A percentile compares a stretch with the other conserved stretches of the same genome.
phyloP scores from a whole-genome alignment of 2,797 vertebrate genomes.

The Emydoidea blandingii region DNA sequence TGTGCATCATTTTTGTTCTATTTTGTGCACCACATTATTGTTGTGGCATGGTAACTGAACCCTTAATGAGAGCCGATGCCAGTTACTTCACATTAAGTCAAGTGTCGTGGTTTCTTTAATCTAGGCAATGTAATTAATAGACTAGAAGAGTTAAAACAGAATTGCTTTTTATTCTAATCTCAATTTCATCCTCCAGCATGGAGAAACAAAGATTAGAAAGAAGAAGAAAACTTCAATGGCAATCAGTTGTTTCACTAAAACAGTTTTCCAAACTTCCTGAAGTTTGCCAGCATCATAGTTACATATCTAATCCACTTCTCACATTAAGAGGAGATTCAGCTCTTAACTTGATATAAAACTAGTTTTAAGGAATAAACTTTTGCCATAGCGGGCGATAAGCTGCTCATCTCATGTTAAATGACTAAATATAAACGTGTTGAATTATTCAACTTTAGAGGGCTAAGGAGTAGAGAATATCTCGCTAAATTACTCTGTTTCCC shows the following conservation, averaged over 20 bases:
- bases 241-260: not conserved
- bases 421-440: fast-evolving
- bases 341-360: not conserved
- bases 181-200: not conserved
- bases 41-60: fast-evolving
- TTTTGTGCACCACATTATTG: not conserved
- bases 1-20: not conserved
- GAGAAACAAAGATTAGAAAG: not conserved
- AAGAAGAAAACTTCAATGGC: not conserved
- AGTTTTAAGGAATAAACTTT: not conserved
- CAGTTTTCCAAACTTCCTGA: not conserved
- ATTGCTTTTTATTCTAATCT: not conserved
- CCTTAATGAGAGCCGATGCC: fast-evolving
- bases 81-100: fast-evolving
- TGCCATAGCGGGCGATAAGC: not conserved
- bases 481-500: constrained; percentile 11
- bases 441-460: not conserved
- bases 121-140: not conserved
- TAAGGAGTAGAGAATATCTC: not conserved
- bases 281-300: not conserved
- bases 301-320: not conserved
- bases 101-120: not conserved
- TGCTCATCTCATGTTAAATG: not conserved
- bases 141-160: not conserved
- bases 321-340: not conserved